Conservation (phyloP, 2,888 invertebrate genomes). For the Oscheius myriophilus region DNA sequence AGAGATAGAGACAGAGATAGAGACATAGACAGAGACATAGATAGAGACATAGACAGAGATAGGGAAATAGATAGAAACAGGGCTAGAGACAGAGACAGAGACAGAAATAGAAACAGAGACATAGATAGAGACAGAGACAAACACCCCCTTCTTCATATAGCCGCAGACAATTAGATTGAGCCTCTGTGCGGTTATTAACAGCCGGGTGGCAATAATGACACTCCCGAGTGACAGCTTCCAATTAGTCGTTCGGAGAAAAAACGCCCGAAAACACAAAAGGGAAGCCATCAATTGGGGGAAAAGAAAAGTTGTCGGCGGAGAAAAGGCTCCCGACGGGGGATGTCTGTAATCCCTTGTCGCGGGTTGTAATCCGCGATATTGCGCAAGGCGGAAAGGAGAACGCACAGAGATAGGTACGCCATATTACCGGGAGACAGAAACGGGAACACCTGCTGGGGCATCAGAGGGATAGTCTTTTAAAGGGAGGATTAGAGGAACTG, state of each 20-base stretch:
- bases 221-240: slow-evolving; percentile 4
- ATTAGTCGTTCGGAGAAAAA: background rate
- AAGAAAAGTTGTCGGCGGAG: no score
- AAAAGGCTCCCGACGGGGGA: background rate
- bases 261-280: no score
- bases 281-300: no score
- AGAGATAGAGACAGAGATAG: background rate
- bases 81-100: background rate
- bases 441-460: slow-evolving; percentile 15
- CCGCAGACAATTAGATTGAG: slow-evolving; percentile 8
- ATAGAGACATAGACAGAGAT: background rate
- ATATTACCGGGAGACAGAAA: background rate
- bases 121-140: no score
- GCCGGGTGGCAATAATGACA: slow-evolving; percentile 23
- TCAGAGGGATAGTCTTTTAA: no score
- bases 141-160: no score
- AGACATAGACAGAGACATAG: background rate
- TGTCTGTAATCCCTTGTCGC: slow-evolving; percentile 16
- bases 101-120: background rate
- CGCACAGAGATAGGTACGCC: background rate
- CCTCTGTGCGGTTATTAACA: slow-evolving; percentile 9
- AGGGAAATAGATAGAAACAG: background rate
- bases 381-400: slow-evolving; percentile 28
- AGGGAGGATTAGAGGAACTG: no score
- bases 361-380: slow-evolving; percentile 23